Evolutionary conservation across 92 coral and sea anemone species (phyloP).

Genomic region (Porites cylindrica): DNA sequence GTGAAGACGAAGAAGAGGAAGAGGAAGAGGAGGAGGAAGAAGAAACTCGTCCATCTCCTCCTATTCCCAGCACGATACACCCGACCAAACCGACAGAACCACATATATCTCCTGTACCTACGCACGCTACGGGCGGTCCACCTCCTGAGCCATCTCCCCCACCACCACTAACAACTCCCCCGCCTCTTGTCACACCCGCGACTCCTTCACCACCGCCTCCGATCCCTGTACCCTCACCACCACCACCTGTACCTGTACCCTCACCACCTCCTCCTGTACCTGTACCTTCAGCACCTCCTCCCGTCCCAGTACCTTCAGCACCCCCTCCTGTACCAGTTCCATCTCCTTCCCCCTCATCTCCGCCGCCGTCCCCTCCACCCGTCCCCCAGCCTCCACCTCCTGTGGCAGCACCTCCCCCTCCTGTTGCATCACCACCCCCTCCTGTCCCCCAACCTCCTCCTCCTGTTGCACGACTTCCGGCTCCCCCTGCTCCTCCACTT

Average conservation of each 20-base stretch:
- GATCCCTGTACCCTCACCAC: slow-evolving; percentile 20
- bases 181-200: not conserved
- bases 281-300: slow-evolving; percentile 14
- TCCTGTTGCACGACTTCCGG: slow-evolving; percentile 8
- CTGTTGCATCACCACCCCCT: slow-evolving; percentile 29
- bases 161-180: slow-evolving; percentile 13
- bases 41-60: slow-evolving; percentile 59
- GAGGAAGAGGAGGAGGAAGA: slow-evolving; percentile 65
- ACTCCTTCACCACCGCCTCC: slow-evolving; percentile 30
- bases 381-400: slow-evolving; percentile 20
- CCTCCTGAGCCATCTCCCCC: not conserved
- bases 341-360: not conserved
- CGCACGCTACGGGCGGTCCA: slow-evolving; percentile 14
- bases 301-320: slow-evolving; percentile 30
- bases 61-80: slow-evolving; percentile 45
- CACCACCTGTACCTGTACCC: slow-evolving; percentile 8
- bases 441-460: slow-evolving; percentile 14
- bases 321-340: slow-evolving; percentile 19
- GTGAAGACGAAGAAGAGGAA: slow-evolving; percentile 55
- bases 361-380: slow-evolving; percentile 22
- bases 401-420: slow-evolving; percentile 14
- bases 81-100: slow-evolving; percentile 10
- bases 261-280: slow-evolving; percentile 30
- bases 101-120: not conserved
- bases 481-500: slow-evolving; percentile 10